These are phyloP conservation scores for Phalacrocorax pelagicus DNA, from an alignment of 2,113 vertebrate genomes.

Conservation along the genomic window DNA sequence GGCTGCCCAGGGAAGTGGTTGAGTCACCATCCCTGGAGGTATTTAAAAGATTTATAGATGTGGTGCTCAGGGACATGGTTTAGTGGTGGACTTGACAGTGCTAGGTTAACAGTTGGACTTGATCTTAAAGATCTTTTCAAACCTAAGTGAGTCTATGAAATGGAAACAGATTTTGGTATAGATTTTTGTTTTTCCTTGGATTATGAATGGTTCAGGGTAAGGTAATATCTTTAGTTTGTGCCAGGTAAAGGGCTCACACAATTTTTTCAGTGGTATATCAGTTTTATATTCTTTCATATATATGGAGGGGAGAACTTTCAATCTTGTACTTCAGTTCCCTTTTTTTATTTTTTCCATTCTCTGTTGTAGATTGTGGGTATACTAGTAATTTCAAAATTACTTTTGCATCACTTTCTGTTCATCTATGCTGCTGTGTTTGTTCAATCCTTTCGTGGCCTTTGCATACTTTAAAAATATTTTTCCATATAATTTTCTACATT, in stretches of 20 bases:
- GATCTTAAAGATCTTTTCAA: no score
- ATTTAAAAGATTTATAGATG: no score
- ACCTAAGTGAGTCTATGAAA: not conserved
- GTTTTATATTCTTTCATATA: not conserved
- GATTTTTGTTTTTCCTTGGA: not conserved
- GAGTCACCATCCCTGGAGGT: no score
- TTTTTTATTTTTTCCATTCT: not conserved
- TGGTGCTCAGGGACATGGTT: no score
- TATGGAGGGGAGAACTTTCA: not conserved
- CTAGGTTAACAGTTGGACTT: no score
- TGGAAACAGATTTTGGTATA: not conserved
- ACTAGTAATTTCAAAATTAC: not conserved
- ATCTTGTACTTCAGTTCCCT: not conserved
- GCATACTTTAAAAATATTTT: constrained; percentile 11
- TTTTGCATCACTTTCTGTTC: not conserved
- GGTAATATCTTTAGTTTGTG: not conserved
- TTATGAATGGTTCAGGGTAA: not conserved
- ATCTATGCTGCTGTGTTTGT: constrained; percentile 12
- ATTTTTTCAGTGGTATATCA: not conserved
- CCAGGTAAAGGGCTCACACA: not conserved
- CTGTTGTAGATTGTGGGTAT: not conserved
- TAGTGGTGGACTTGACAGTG: no score
- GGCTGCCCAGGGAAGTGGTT: no score
- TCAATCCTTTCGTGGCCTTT: constrained; percentile 4
- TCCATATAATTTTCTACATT: not conserved